Percentiles rank a stretch among this genome's conserved stretches.
Evolutionary conservation across 2,797 vertebrate genomes (phyloP).

Genomic region (Anas bernieri): DNA sequence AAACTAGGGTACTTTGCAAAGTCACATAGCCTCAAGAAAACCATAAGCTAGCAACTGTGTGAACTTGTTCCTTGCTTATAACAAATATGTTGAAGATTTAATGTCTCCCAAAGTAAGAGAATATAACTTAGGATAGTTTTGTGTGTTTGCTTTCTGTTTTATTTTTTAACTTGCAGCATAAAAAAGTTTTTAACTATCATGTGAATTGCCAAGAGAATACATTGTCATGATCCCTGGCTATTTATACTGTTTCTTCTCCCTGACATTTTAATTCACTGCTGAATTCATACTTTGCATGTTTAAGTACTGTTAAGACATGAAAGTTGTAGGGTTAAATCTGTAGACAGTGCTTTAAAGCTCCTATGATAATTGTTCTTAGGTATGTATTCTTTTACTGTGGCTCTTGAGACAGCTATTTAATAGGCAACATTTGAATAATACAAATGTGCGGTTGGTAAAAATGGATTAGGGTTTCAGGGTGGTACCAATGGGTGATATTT

Average conservation of each 20-base stretch:
- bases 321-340: slow-evolving; percentile 65
- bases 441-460: slow-evolving; percentile 78
- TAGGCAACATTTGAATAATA: slow-evolving; percentile 79
- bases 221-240: slow-evolving; percentile 27
- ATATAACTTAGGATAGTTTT: not conserved
- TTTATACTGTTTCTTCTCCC: slow-evolving; percentile 43
- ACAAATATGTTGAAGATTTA: not conserved
- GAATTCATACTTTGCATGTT: slow-evolving; percentile 52
- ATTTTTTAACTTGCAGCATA: not conserved
- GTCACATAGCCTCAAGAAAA: not conserved
- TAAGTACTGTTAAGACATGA: slow-evolving; percentile 63
- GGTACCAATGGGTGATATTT: slow-evolving; percentile 84
- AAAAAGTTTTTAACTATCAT: slow-evolving; percentile 27
- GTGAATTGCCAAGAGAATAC: slow-evolving; percentile 7
- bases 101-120: not conserved
- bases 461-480: slow-evolving; percentile 79
- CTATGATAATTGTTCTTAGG: slow-evolving; percentile 66
- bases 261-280: slow-evolving; percentile 67
- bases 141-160: not conserved
- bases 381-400: slow-evolving; percentile 61
- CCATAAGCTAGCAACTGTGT: not conserved
- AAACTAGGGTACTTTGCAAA: not conserved
- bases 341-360: slow-evolving; percentile 68
- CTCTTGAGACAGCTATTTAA: slow-evolving; percentile 73
- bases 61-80: not conserved